A percentile compares a stretch with the other conserved stretches of the same genome.
phyloP scores from a whole-genome alignment of 2,113 vertebrate genomes.

The Neodon shergylaensis region DNA sequence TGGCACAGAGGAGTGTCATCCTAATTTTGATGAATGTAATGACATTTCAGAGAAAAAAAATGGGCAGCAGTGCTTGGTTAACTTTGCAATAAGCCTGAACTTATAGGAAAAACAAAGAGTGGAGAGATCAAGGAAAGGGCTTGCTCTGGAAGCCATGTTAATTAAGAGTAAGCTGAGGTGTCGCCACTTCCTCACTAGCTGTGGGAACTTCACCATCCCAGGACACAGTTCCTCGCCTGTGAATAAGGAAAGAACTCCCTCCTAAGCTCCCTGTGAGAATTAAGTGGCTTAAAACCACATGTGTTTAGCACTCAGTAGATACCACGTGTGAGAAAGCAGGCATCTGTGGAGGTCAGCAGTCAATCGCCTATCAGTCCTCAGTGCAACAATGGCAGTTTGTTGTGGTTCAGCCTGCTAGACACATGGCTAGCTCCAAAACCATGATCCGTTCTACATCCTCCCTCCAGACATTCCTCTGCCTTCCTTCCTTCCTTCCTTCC shows the following conservation, averaged over 20 bases:
- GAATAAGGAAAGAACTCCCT: not conserved
- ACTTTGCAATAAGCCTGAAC: not conserved
- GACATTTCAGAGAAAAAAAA: not conserved
- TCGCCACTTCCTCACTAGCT: not conserved
- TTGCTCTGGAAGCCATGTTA: not conserved
- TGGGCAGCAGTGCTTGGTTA: not conserved
- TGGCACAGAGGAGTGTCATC: not conserved
- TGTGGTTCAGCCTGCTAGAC: not conserved
- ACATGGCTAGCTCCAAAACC: not conserved
- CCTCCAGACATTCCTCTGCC: no score
- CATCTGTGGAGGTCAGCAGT: not conserved
- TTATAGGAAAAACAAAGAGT: not conserved
- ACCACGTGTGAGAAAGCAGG: not conserved
- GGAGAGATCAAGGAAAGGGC: not conserved
- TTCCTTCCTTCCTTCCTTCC: no score
- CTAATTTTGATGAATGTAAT: not conserved
- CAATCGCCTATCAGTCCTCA: not conserved
- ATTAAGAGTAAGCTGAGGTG: not conserved
- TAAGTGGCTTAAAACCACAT: not conserved
- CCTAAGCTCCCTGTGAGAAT: not conserved
- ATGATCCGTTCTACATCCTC: not conserved
- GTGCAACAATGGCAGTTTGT: not conserved
- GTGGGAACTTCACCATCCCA: not conserved
- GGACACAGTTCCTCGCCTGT: not conserved
- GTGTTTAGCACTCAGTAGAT: not conserved